A percentile compares a stretch with the other conserved stretches of the same genome.
These are phyloP conservation scores for Bryconaethiops microstoma DNA, from an alignment of 2,797 vertebrate species.

Conservation along the genomic window DNA sequence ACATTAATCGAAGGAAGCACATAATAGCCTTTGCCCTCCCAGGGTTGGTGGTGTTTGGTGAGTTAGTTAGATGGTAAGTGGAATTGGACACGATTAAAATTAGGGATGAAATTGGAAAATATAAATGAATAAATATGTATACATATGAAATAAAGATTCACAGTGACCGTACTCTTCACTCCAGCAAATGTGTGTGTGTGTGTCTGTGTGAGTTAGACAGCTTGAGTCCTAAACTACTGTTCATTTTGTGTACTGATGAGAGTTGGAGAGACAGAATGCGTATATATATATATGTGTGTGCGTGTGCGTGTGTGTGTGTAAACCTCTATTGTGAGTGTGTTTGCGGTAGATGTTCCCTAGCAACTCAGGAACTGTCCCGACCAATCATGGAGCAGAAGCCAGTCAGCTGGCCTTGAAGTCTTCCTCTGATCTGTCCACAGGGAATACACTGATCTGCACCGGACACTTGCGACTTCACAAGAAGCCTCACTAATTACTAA, in stretches of 20 bases:
- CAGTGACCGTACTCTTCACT: too few species aligned
- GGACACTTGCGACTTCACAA: neutral
- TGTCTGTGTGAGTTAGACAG: conserved; percentile 59
- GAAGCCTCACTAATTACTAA: neutral
- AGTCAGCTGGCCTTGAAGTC: neutral
- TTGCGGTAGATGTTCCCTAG: conserved; percentile 42
- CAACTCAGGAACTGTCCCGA: conserved; percentile 31
- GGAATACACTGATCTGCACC: neutral
- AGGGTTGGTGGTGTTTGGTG: too few species aligned
- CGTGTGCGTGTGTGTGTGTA: conserved; percentile 14
- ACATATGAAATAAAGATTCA: too few species aligned
- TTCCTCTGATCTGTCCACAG: neutral
- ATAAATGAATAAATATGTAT: too few species aligned
- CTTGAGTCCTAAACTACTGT: conserved; percentile 40
- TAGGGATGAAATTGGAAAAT: too few species aligned
- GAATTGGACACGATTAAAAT: too few species aligned
- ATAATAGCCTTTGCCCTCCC: too few species aligned
- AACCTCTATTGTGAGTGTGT: conserved; percentile 4
- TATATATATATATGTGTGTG: conserved; percentile 48
- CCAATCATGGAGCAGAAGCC: conserved; percentile 24
- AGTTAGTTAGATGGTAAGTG: too few species aligned
- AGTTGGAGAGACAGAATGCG: conserved; percentile 54
- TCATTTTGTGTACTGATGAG: conserved; percentile 62
- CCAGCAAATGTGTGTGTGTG: conserved; percentile 59
- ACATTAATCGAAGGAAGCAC: too few species aligned